Percentiles rank a stretch among this genome's conserved stretches.
These are phyloP conservation scores for Aphelinus certus DNA, from an alignment of 1,140 invertebrate genomes.

Conservation along the genomic window DNA sequence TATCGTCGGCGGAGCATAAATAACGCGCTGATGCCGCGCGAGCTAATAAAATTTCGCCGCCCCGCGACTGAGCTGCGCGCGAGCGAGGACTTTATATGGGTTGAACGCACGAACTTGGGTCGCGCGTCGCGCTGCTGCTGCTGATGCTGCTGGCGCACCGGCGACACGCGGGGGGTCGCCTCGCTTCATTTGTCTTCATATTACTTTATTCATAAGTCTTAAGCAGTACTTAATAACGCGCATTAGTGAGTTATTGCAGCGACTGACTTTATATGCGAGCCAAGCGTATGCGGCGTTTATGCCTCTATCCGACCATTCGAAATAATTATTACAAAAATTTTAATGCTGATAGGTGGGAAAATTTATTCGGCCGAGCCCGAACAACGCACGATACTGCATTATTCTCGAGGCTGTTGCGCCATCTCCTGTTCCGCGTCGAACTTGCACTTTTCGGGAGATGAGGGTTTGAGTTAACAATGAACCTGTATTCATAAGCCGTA, in stretches of 20 bases:
- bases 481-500: too few species aligned
- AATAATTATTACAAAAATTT: conserved; percentile 27
- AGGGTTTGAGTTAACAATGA: too few species aligned
- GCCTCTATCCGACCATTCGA: too few species aligned
- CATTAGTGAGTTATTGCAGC: conserved; percentile 41
- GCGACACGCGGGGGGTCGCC: neutral
- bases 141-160: too few species aligned
- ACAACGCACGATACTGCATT: too few species aligned
- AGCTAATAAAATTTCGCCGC: conserved; percentile 40
- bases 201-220: conserved; percentile 43
- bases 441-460: too few species aligned
- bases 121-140: neutral
- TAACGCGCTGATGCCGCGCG: conserved; percentile 21
- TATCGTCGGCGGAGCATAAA: conserved; percentile 31
- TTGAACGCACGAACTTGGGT: conserved; percentile 1
- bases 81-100: neutral
- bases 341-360: neutral
- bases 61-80: neutral
- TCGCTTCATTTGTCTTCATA: conserved; percentile 41
- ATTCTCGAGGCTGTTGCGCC: too few species aligned
- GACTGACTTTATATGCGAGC: conserved; percentile 25
- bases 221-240: conserved; percentile 42
- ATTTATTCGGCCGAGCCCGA: neutral
- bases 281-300: too few species aligned
- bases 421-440: too few species aligned